Evolutionary conservation across 2,113 vertebrate species (phyloP), one percentile per base, ranked within the genome.

Genomic region (Sander lucioperca): DNA sequence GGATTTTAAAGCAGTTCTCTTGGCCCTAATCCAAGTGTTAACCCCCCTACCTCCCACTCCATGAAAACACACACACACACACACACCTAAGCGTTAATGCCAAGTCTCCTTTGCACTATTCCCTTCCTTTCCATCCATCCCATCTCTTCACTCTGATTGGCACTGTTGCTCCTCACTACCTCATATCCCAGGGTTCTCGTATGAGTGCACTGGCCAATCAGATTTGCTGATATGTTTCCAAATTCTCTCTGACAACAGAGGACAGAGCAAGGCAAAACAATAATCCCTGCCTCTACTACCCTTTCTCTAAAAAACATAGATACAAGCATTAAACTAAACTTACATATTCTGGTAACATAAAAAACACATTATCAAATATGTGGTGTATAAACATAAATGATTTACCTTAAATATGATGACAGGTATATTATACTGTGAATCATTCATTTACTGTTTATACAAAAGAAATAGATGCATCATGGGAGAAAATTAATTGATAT

Each of bases 111-210:
- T 76, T 79, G 86, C 53, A 45, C 61, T 27, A 56, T 51, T 70
- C 33, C 69, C 86, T 78, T 82, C 77, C 68, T 74, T 58, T 53
- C 77, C 75, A 80, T 79, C 63, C 84, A 67, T 82, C 66, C 57
- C 69, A 58, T 73, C 57, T 83, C 59, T 72, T 73, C 63, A 50
- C 74, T 77, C 73, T 83, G 86, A 91, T 77, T 90, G 89, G 90
- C 85, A 85, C 75, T 6, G 72, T 70, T 74, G 78, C 74, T 66
- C 74, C 74, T 76, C 58, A 74, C 83, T 88, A 74, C 62, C 78
- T 89, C 85, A 89, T 92, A 75, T 88, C 91, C 87, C 85, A 86
- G 82, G 79, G 80, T 67, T 90, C 77, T 88, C 75, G n/a, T 80
- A 72, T 82, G 83, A 87, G 85, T 63, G 48, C 62, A 36, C 50